A percentile compares a stretch with the other conserved stretches of the same genome.
Evolutionary conservation across 2,888 invertebrate genomes (phyloP).

Genomic region (Catocala nupta): DNA sequence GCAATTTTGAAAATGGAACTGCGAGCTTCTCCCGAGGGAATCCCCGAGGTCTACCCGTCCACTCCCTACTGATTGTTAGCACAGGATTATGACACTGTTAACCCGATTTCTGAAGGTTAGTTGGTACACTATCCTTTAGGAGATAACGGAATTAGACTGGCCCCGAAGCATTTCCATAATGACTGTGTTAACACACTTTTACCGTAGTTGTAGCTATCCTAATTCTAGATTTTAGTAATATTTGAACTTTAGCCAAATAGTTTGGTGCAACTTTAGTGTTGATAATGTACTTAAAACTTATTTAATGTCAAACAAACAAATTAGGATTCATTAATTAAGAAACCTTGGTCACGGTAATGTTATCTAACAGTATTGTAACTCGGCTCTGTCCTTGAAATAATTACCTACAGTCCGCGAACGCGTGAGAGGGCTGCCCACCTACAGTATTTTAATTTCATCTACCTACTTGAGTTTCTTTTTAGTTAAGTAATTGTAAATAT

Average conservation of each 20-base stretch:
- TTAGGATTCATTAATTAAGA: neutral
- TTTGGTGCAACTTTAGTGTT: no score
- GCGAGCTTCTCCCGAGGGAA: slow-evolving; percentile 53
- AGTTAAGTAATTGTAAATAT: no score
- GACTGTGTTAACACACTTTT: slow-evolving; percentile 1
- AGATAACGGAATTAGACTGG: slow-evolving; percentile 31
- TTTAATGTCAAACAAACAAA: no score
- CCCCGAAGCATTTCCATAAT: slow-evolving; percentile 14
- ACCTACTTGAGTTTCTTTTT: no score
- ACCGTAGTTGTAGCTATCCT: neutral
- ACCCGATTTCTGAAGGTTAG: slow-evolving; percentile 65
- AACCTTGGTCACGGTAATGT: no score
- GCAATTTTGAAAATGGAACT: slow-evolving; percentile 78
- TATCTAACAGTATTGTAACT: no score
- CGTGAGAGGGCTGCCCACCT: no score
- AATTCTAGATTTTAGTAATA: neutral
- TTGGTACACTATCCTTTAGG: slow-evolving; percentile 44
- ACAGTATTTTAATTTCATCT: no score
- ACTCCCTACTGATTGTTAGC: slow-evolving; percentile 70
- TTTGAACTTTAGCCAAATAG: neutral
- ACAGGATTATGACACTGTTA: slow-evolving; percentile 68
- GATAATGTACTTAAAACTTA: neutral
- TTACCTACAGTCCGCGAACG: no score
- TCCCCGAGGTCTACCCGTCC: slow-evolving; percentile 52
- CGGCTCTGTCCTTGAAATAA: no score